Percentiles rank a stretch among this genome's conserved stretches.
Conservation (phyloP, 2,797 vertebrate genomes). For the Dipus sagitta region DNA sequence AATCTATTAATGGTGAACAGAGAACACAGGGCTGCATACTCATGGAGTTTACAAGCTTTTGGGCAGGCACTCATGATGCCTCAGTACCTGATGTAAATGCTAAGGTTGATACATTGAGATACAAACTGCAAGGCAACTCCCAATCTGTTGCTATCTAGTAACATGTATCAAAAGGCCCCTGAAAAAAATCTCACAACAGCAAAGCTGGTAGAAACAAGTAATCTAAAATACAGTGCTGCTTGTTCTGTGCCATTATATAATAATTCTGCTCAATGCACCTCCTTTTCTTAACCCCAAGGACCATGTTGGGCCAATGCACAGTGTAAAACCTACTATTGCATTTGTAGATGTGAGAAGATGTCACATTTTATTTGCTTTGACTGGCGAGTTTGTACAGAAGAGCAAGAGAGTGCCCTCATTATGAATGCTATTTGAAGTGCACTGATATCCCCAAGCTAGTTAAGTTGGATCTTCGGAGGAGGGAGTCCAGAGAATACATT, state of each 20-base stretch:
- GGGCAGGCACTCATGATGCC: neutral
- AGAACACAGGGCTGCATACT: neutral
- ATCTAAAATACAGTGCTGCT: neutral
- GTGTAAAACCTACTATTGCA: neutral
- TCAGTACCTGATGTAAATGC: neutral
- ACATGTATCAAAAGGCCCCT: neutral
- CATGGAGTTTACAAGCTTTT: neutral
- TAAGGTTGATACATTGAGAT: neutral
- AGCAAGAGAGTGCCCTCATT: neutral
- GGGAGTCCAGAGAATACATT: neutral
- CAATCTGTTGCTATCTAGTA: neutral
- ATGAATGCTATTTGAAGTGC: constrained; percentile 54
- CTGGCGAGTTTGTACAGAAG: neutral
- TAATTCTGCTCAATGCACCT: too few relatives aligned
- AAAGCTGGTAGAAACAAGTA: neutral
- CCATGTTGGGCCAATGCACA: neutral
- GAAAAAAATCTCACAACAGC: neutral
- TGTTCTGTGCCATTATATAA: too few relatives aligned
- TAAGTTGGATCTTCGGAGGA: constrained; percentile 3
- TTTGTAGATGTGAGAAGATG: neutral
- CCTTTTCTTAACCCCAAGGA: neutral
- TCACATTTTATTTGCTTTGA: constrained; percentile 7
- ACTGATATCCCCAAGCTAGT: constrained; percentile 20
- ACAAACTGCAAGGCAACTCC: neutral
- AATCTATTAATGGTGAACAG: neutral